These are phyloP conservation scores for Ladona fulva DNA, from an alignment of 1,140 invertebrate genomes.

Conservation along the genomic window DNA sequence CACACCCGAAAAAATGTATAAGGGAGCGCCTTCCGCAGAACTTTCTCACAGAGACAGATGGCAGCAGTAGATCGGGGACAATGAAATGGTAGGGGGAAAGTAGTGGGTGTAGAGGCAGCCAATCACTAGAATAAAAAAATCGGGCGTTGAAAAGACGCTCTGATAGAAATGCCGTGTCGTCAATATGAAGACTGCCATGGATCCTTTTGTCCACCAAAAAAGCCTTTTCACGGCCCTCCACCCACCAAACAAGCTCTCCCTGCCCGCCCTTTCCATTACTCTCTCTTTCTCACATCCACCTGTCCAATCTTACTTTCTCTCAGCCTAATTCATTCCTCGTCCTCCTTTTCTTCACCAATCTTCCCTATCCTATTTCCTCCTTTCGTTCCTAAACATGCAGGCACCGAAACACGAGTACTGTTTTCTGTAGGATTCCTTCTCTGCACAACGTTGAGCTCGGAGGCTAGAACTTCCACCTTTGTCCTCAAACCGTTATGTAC, in stretches of 20 bases:
- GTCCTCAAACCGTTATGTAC: too few relatives aligned
- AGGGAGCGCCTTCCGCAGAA: not conserved
- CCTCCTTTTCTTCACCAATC: not conserved
- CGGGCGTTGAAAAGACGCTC: not conserved
- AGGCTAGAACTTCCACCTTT: too few relatives aligned
- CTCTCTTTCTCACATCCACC: not conserved
- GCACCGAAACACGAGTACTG: too few relatives aligned
- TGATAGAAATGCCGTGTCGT: not conserved
- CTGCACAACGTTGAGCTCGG: too few relatives aligned
- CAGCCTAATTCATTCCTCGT: not conserved
- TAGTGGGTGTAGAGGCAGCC: not conserved
- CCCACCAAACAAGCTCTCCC: not conserved
- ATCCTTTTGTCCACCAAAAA: not conserved
- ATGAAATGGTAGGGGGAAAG: not conserved
- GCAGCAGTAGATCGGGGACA: not conserved
- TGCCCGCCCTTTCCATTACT: not conserved
- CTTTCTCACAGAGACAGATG: not conserved
- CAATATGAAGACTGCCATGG: not conserved
- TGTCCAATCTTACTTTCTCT: not conserved
- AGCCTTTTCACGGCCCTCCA: not conserved
- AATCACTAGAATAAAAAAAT: not conserved
- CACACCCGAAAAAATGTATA: not conserved
- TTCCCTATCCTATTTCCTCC: not conserved
- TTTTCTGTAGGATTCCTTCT: too few relatives aligned
- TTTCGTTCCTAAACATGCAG: not conserved